Conservation (phyloP, 2,888 invertebrate species). For the Homarus gammarus region DNA sequence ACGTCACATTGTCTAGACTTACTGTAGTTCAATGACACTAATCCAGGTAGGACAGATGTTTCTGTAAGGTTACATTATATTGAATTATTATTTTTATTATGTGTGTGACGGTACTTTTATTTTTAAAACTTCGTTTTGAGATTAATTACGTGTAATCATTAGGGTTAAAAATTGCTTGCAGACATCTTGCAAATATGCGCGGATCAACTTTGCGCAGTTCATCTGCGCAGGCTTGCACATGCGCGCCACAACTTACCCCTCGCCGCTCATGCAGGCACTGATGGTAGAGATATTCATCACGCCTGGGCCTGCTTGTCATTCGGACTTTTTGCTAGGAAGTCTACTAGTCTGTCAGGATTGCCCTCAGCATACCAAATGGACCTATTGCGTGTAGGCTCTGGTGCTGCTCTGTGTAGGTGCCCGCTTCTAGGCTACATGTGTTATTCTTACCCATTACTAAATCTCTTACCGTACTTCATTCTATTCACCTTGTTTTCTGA, state of each 20-base stretch:
- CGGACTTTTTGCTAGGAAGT: neutral
- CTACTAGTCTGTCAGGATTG: neutral
- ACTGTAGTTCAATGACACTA: too few species aligned
- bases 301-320: neutral
- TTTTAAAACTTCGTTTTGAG: too few species aligned
- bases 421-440: neutral
- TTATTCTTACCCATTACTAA: too few species aligned
- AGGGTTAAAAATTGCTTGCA: neutral
- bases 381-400: neutral
- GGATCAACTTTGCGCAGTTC: neutral
- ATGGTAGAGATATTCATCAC: conserved; percentile 13
- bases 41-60: too few species aligned
- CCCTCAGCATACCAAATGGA: neutral
- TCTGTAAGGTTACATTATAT: too few species aligned
- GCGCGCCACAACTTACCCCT: neutral
- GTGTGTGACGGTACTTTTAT: too few species aligned
- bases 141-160: neutral
- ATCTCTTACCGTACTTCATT: too few species aligned
- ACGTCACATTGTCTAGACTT: too few species aligned
- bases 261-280: neutral
- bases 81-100: too few species aligned
- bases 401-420: conserved; percentile 1
- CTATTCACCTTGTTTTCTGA: too few species aligned
- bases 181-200: conserved; percentile 5
- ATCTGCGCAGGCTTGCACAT: conserved; percentile 12